Evolutionary conservation across 2,888 invertebrate genomes (phyloP).

Genomic region (Elmis aenea): DNA sequence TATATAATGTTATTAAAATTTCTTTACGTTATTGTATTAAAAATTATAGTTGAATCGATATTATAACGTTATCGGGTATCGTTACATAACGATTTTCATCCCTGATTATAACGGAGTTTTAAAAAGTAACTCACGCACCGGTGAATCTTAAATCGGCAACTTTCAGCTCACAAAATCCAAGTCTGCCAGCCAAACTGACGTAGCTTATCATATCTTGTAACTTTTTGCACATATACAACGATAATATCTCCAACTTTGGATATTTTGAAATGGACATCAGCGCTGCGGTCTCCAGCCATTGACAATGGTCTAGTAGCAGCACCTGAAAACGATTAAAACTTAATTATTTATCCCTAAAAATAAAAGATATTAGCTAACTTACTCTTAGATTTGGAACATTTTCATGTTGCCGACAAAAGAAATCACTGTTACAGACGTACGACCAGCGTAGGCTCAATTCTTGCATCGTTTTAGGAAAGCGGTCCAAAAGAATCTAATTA

Average conservation of each 20-base stretch:
- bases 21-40: too few species aligned
- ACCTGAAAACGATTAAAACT: slow-evolving; percentile 54
- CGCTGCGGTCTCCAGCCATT: slow-evolving; percentile 70
- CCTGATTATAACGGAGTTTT: too few species aligned
- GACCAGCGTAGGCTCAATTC: slow-evolving; percentile 55
- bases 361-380: slow-evolving; percentile 1
- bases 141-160: slow-evolving; percentile 42
- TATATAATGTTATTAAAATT: too few species aligned
- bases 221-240: slow-evolving; percentile 60
- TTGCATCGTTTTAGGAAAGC: slow-evolving; percentile 60
- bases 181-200: slow-evolving; percentile 67
- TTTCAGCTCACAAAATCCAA: slow-evolving; percentile 60
- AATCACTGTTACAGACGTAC: slow-evolving; percentile 30
- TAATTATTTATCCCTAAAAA: background rate
- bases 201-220: slow-evolving; percentile 65
- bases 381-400: slow-evolving; percentile 2
- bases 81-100: too few species aligned
- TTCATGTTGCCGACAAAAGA: slow-evolving; percentile 28
- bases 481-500: slow-evolving; percentile 56
- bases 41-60: too few species aligned
- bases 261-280: slow-evolving; percentile 71
- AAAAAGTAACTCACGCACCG: slow-evolving; percentile 29
- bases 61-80: too few species aligned
- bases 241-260: slow-evolving; percentile 55
- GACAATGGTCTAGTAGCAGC: slow-evolving; percentile 65